These are phyloP conservation scores for Schrankia costaestrigalis DNA, from an alignment of 2,888 invertebrate species.

Conservation along the genomic window DNA sequence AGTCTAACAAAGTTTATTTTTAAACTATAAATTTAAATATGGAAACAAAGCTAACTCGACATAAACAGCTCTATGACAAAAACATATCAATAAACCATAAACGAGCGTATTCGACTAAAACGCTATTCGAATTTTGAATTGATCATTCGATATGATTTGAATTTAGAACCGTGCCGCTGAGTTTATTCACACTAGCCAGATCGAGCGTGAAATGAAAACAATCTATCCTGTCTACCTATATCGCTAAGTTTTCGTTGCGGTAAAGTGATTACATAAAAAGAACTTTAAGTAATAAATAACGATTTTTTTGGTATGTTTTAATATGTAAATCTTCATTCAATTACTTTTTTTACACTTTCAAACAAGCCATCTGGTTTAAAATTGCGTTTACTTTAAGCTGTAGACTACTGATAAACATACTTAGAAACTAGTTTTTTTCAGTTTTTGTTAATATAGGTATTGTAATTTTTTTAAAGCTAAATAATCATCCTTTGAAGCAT, in stretches of 20 bases:
- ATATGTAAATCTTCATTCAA: too few relatives aligned
- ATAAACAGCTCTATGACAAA: not conserved
- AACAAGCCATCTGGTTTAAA: too few relatives aligned
- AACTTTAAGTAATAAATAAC: conserved; percentile 12
- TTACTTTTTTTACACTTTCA: too few relatives aligned
- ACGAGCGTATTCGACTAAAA: too few relatives aligned
- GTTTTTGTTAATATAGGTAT: too few relatives aligned
- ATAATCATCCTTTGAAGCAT: too few relatives aligned
- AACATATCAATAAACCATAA: conserved; percentile 27
- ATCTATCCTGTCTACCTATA: conserved; percentile 26
- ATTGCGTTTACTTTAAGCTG: too few relatives aligned
- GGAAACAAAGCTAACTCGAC: conserved; percentile 11
- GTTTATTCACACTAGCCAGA: conserved; percentile 54
- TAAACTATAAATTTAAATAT: too few relatives aligned
- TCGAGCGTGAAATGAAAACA: conserved; percentile 48
- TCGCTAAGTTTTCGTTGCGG: conserved; percentile 30
- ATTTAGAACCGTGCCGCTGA: conserved; percentile 43
- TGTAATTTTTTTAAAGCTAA: too few relatives aligned
- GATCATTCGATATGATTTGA: conserved; percentile 47
- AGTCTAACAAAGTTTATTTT: too few relatives aligned
- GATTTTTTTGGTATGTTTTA: conserved; percentile 13
- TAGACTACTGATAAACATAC: too few relatives aligned
- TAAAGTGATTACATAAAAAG: conserved; percentile 18
- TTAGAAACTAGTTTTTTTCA: too few relatives aligned
- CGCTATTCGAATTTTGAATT: conserved; percentile 46